Base-by-base conservation (phyloP, 2,888 invertebrate genomes). In the Pterostichus niger region DNA sequence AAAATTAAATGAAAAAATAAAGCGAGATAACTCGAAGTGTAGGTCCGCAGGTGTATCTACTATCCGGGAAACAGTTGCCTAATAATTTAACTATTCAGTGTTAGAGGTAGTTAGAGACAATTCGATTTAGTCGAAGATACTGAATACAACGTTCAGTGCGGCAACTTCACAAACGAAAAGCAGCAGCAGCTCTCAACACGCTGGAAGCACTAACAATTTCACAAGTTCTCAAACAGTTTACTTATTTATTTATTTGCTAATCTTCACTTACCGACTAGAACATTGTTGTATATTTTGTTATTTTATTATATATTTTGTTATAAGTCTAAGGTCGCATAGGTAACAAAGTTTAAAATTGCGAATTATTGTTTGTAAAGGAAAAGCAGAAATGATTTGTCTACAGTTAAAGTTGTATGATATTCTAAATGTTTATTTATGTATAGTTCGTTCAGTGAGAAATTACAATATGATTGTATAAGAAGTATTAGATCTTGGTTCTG, bases 41-140 rank as follows among this genome's bases (percentile, higher is more conserved):
- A 40, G 52, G 52, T 6, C 15, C 13, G 68, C 68, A 71, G 68
- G 44, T 71, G 44, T 44, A 44, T 5, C 68, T 40, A 40, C 40
- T 40, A 7, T 9, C 5, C 40, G 24, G 24, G 1, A 40, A 17
- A 75, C 13, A 75, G 24, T 7, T 9, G 75, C 52, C 49, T 75
- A 75, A 75, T 75, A 75, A 75, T 75, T 75, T 75, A 49, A 49
- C 31, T 75, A 31, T 40, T 24, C n/a, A 6, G 33, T 71, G 68
- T 44, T 17, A 13, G 15, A 71, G 13, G 49, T 75, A 52, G 75
- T 75, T 75, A 75, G 75, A 75, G 75, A 75, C 75, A 75, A 75
- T 75, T 75, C 75, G 75, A 75, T 75, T 49, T 52, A 75, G 17
- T 24, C 44, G 68, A 71, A 10, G 68, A 15, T 54, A 54, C 31